Evolutionary conservation across 2,113 vertebrate genomes (phyloP).

Genomic region (Tupaia tana): DNA sequence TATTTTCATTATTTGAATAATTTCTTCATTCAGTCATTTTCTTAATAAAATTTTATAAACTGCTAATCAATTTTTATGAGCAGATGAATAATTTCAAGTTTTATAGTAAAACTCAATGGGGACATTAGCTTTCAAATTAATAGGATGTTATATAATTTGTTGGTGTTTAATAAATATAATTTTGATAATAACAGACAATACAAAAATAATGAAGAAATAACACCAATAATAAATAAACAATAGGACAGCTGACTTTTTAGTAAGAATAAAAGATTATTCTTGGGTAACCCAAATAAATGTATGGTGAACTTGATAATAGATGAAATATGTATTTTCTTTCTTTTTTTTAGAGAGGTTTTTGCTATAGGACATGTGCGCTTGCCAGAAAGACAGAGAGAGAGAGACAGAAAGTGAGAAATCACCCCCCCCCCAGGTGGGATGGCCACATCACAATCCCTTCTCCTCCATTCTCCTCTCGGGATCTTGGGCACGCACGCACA

Average conservation of each 20-base stretch:
- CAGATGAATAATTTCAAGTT: constrained; percentile 59
- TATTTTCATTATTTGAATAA: constrained; percentile 22
- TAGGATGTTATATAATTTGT: constrained; percentile 66
- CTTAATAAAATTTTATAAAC: constrained; percentile 42
- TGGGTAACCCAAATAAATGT: constrained; percentile 67
- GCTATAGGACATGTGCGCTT: not conserved
- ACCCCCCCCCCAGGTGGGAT: too few species aligned
- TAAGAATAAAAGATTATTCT: constrained; percentile 72
- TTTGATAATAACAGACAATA: constrained; percentile 72
- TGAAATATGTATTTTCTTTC: constrained; percentile 17
- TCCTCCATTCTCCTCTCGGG: too few species aligned
- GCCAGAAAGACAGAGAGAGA: too few species aligned
- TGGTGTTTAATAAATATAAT: constrained; percentile 78
- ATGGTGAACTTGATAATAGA: constrained; percentile 70
- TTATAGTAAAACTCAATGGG: constrained; percentile 74
- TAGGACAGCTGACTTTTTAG: constrained; percentile 56
- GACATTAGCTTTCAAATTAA: constrained; percentile 80
- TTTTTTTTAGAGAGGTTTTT: constrained; percentile 47
- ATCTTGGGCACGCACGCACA: too few species aligned
- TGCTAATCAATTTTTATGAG: constrained; percentile 66
- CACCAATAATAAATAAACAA: constrained; percentile 75
- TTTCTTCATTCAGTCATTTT: constrained; percentile 18
- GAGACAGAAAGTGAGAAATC: too few species aligned
- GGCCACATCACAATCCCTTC: too few species aligned
- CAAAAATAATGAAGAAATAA: constrained; percentile 70